phyloP scores from a whole-genome alignment of 2,797 vertebrate genomes.

The Arnoldichthys spilopterus region DNA sequence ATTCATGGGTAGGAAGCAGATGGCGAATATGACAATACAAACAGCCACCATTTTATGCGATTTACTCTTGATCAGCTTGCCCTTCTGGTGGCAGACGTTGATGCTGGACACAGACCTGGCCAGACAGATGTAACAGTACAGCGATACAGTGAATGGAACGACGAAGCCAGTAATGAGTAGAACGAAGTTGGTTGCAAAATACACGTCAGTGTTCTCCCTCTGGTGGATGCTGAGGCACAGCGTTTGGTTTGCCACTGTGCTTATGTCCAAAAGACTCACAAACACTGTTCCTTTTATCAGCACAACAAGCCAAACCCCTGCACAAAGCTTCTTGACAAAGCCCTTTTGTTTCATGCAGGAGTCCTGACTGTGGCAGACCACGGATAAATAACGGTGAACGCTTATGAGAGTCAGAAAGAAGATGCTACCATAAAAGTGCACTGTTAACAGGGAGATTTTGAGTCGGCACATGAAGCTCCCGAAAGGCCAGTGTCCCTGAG shows the following conservation, averaged over 20 bases:
- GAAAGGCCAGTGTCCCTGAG: conserved; percentile 63
- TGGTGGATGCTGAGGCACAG: conserved; percentile 68
- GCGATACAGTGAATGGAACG: conserved; percentile 59
- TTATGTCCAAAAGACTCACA: conserved; percentile 57
- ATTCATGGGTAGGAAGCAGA: conserved; percentile 67
- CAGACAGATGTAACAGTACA: conserved; percentile 61
- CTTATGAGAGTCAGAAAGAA: conserved; percentile 70
- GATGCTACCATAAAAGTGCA: conserved; percentile 66
- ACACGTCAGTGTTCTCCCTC: conserved; percentile 31
- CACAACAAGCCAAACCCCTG: conserved; percentile 56
- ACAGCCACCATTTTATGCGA: conserved; percentile 61
- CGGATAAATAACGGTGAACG: conserved; percentile 61
- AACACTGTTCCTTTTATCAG: conserved; percentile 54
- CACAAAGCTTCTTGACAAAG: conserved; percentile 64
- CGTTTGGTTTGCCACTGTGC: conserved; percentile 40
- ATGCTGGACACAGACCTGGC: conserved; percentile 59
- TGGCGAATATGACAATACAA: conserved; percentile 63
- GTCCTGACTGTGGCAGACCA: conserved; percentile 57
- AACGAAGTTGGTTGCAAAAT: conserved; percentile 55
- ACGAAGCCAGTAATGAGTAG: conserved; percentile 59
- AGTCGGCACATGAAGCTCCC: conserved; percentile 66
- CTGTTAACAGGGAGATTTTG: conserved; percentile 57
- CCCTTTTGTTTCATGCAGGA: conserved; percentile 60
- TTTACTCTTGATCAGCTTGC: conserved; percentile 61
- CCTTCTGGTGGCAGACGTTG: conserved; percentile 55